Conservation (phyloP, 2,113 vertebrate species). For the Numida meleagris region DNA sequence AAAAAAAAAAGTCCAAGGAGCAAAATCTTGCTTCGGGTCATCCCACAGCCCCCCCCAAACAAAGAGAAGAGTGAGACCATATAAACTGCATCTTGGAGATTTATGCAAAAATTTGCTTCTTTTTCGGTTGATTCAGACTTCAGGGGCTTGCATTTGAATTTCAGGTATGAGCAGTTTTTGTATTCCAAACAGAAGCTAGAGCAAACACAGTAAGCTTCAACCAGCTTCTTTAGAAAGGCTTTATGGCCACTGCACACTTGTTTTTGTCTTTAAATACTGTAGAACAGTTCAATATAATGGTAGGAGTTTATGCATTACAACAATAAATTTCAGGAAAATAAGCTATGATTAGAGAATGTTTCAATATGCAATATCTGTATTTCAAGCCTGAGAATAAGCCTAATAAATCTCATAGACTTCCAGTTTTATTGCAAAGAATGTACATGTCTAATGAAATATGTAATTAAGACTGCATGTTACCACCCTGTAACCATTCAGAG, state of each 20-base stretch:
- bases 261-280: background rate
- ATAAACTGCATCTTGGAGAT: background rate
- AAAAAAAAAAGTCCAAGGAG: slow-evolving; percentile 43
- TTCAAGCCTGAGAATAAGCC: background rate
- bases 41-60: background rate
- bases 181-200: background rate
- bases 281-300: background rate
- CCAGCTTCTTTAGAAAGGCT: background rate
- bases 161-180: background rate
- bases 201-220: slow-evolving; percentile 4
- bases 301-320: background rate
- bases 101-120: background rate
- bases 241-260: background rate
- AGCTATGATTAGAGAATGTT: background rate
- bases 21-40: slow-evolving; percentile 54
- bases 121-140: background rate
- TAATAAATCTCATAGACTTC: rapidly evolving
- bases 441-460: background rate
- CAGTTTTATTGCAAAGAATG: background rate
- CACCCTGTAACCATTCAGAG: background rate
- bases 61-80: background rate
- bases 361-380: background rate
- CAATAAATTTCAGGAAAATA: background rate
- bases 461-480: background rate
- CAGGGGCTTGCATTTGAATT: background rate